Percentiles rank a stretch among this genome's conserved stretches.
Evolutionary conservation across 2,888 invertebrate species (phyloP).

Genomic region (Lochmaea capreae): DNA sequence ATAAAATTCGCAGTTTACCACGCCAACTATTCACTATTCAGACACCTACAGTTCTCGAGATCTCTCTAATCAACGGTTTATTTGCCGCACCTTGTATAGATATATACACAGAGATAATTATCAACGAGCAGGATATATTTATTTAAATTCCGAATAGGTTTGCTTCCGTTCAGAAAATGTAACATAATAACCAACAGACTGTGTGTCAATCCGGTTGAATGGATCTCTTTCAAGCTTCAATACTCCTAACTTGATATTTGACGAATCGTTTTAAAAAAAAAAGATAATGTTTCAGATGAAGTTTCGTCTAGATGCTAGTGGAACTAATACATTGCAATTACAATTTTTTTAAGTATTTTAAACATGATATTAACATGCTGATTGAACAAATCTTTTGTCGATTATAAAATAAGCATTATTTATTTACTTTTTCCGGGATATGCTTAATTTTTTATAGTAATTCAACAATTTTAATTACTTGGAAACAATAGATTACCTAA

Average conservation of each 20-base stretch:
- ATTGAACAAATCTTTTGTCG: background rate
- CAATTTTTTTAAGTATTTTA: background rate
- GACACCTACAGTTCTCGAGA: too few species aligned
- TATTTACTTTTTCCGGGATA: background rate
- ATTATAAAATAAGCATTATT: background rate
- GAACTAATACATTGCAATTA: constrained; percentile 12
- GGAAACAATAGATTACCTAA: too few species aligned
- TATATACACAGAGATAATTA: background rate
- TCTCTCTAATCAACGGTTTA: background rate
- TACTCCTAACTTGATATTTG: background rate
- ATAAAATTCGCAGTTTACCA: too few species aligned
- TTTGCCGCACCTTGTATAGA: background rate
- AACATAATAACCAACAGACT: constrained; percentile 1
- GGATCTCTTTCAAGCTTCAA: constrained; percentile 10
- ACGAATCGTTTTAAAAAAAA: constrained; percentile 3
- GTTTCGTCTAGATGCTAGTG: background rate
- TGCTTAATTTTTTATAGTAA: background rate
- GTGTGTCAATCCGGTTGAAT: constrained; percentile 4
- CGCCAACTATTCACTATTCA: too few species aligned
- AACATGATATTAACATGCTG: background rate
- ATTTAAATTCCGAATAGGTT: background rate
- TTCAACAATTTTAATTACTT: background rate
- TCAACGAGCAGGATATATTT: background rate
- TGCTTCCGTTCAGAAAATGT: constrained; percentile 6
- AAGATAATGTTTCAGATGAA: constrained; percentile 13